Conservation (phyloP, 2,113 vertebrate genomes). For the Bungarus multicinctus region DNA sequence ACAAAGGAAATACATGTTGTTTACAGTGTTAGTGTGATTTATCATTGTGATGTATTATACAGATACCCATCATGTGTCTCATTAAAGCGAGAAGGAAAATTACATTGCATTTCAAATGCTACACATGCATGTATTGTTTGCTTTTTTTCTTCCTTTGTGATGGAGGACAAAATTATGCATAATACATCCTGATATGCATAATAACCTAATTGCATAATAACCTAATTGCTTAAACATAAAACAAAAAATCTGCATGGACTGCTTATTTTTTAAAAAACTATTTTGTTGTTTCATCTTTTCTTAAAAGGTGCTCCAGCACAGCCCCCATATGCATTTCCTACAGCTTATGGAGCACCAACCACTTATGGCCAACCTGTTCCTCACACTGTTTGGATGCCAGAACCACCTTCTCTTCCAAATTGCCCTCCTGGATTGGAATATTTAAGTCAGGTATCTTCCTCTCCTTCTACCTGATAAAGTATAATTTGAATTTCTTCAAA, state of each 20-base stretch:
- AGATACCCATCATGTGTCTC: background rate
- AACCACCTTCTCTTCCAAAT: conserved; percentile 47
- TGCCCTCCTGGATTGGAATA: conserved; percentile 76
- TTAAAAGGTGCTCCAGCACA: background rate
- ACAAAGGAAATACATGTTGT: background rate
- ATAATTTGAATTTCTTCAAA: background rate
- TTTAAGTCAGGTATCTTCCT: conserved; percentile 67
- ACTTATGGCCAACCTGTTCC: conserved; percentile 49
- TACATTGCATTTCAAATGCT: background rate
- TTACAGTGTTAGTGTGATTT: background rate
- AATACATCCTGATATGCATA: too few species aligned
- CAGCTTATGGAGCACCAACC: conserved; percentile 27
- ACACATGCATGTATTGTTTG: background rate
- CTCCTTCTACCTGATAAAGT: background rate
- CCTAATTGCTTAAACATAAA: background rate
- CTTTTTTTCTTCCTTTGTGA: background rate
- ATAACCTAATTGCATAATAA: too few species aligned
- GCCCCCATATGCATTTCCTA: background rate
- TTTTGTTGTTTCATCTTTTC: background rate
- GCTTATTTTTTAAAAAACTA: background rate
- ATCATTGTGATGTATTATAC: background rate
- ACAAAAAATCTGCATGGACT: background rate
- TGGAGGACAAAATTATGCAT: background rate
- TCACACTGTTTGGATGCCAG: conserved; percentile 57
- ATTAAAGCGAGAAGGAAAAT: background rate